Percentiles rank a stretch among this genome's conserved stretches.
phyloP scores from a whole-genome alignment of 2,113 vertebrate species.

The Misgurnus mizolepis region DNA sequence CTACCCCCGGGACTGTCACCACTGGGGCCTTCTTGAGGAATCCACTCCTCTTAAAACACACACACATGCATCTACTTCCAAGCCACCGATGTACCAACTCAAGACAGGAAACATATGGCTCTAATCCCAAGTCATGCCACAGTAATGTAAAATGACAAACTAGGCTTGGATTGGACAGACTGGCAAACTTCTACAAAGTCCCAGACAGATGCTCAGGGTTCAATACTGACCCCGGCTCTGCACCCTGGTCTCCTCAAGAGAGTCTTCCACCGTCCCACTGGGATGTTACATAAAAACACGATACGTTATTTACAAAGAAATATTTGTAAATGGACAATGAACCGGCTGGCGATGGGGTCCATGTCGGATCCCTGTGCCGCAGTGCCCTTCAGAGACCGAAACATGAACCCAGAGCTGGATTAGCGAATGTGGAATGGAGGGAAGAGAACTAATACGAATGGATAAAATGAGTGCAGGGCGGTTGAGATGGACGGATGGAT shows the following conservation, averaged over 20 bases:
- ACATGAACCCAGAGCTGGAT: slow-evolving; percentile 50
- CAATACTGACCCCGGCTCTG: slow-evolving; percentile 61
- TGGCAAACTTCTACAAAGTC: slow-evolving; percentile 2
- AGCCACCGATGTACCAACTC: background rate
- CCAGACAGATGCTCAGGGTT: slow-evolving; percentile 68
- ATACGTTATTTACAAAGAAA: slow-evolving; percentile 77
- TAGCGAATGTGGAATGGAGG: slow-evolving; percentile 24
- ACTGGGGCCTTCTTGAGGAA: slow-evolving; percentile 28
- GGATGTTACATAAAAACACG: slow-evolving; percentile 77
- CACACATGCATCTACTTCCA: background rate
- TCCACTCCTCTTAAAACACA: slow-evolving; percentile 42
- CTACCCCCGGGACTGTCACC: slow-evolving; percentile 60
- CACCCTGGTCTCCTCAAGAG: slow-evolving; percentile 58
- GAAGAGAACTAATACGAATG: slow-evolving; percentile 19
- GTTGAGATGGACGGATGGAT: slow-evolving; percentile 60
- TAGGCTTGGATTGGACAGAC: slow-evolving; percentile 10
- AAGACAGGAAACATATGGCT: slow-evolving; percentile 42
- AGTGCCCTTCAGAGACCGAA: slow-evolving; percentile 53
- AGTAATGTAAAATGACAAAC: slow-evolving; percentile 5
- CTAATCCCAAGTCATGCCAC: background rate
- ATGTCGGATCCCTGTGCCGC: slow-evolving; percentile 26
- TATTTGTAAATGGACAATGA: slow-evolving; percentile 80
- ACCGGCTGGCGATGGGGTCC: slow-evolving; percentile 59
- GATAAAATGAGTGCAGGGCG: slow-evolving; percentile 37
- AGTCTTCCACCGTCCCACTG: slow-evolving; percentile 61